phyloP scores from a whole-genome alignment of 1,140 invertebrate genomes.

The Heliconius melpomene region DNA sequence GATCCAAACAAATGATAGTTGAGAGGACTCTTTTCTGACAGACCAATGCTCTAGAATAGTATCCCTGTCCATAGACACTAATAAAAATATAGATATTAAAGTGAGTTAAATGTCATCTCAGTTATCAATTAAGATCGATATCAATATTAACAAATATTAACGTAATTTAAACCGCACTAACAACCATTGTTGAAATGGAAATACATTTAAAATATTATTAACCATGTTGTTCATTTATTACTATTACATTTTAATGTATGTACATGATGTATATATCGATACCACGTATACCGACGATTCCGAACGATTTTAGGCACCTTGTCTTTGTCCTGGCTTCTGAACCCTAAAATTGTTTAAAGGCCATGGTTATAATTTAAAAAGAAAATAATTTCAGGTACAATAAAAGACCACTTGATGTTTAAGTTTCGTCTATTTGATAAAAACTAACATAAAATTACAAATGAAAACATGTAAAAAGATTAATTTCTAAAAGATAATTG shows the following conservation, averaged over 20 bases:
- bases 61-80: too few relatives aligned
- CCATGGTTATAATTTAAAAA: neutral
- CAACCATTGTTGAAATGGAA: neutral
- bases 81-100: too few relatives aligned
- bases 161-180: too few relatives aligned
- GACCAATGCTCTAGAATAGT: too few relatives aligned
- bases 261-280: neutral
- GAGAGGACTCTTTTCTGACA: too few relatives aligned
- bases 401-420: neutral
- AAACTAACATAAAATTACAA: slow-evolving; percentile 14
- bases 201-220: neutral
- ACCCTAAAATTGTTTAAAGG: neutral
- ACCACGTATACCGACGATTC: neutral
- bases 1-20: too few relatives aligned
- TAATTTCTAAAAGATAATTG: slow-evolving; percentile 13
- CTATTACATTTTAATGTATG: neutral
- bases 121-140: too few relatives aligned
- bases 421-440: neutral
- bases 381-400: neutral
- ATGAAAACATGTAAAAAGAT: slow-evolving; percentile 11
- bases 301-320: neutral
- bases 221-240: neutral
- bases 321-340: neutral
- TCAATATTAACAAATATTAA: too few relatives aligned
- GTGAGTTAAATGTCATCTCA: too few relatives aligned